phyloP scores from a whole-genome alignment of 2,113 vertebrate species.

The Hypocryptadius cinnamomeus region DNA sequence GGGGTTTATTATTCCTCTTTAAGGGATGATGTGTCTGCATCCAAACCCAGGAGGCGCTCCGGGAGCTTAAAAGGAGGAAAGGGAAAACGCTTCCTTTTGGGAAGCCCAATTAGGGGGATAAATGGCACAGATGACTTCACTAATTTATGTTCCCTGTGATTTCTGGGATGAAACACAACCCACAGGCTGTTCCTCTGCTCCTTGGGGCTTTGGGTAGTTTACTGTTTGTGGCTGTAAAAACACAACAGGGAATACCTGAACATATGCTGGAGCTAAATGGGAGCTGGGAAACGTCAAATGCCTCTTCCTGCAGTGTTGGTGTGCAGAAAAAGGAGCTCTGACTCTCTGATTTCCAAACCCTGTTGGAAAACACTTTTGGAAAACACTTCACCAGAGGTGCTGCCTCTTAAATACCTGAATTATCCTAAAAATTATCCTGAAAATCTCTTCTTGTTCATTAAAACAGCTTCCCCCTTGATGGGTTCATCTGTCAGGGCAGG shows the following conservation, averaged over 20 bases:
- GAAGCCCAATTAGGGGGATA: constrained; percentile 48
- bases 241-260: constrained; percentile 63
- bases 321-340: neutral
- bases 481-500: neutral
- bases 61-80: neutral
- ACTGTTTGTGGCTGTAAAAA: constrained; percentile 60
- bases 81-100: neutral
- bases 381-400: neutral
- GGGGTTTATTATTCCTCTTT: neutral
- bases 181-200: constrained; percentile 55
- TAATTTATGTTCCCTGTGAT: constrained; percentile 61
- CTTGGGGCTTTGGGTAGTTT: constrained; percentile 64
- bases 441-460: neutral
- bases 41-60: neutral
- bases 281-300: constrained; percentile 45
- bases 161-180: constrained; percentile 54
- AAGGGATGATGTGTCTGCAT: neutral
- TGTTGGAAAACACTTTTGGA: neutral
- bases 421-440: neutral
- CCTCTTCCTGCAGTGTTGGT: constrained; percentile 51
- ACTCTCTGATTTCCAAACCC: neutral
- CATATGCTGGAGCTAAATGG: constrained; percentile 56
- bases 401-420: neutral
- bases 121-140: constrained; percentile 53
- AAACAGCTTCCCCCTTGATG: neutral